These are phyloP conservation scores for Virgularia gustaviana DNA, from an alignment of 92 coral and sea anemone species.

Conservation along the genomic window DNA sequence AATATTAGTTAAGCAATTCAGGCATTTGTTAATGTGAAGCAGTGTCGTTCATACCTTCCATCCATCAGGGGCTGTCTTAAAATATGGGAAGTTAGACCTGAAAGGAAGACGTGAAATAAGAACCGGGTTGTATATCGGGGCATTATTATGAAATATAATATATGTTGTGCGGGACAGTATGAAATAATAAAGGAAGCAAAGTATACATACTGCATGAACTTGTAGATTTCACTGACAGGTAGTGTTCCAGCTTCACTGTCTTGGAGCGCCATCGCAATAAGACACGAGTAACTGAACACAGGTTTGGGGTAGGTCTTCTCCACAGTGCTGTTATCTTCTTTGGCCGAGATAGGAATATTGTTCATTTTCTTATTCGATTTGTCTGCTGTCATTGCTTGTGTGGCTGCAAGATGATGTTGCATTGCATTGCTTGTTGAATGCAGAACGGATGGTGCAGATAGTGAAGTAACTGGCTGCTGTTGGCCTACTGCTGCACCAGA, in stretches of 20 bases:
- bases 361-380: conserved; percentile 53
- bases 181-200: conserved; percentile 17
- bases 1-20: background rate
- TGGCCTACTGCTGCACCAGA: conserved; percentile 55
- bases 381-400: conserved; percentile 73
- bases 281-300: conserved; percentile 92
- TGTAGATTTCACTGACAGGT: conserved; percentile 99
- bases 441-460: conserved; percentile 58
- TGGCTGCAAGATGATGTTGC: too few species aligned
- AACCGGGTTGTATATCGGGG: background rate
- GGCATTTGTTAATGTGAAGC: too few species aligned
- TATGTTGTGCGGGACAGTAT: too few species aligned
- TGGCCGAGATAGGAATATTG: conserved; percentile 62
- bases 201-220: conserved; percentile 98
- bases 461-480: conserved; percentile 57
- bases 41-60: conserved; percentile 99
- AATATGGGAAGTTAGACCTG: conserved; percentile 98
- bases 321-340: conserved; percentile 71
- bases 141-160: conserved; percentile 22
- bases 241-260: conserved; percentile 95
- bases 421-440: conserved; percentile 50
- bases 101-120: conserved; percentile 18
- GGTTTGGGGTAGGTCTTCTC: conserved; percentile 97
- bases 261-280: conserved; percentile 96
- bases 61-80: conserved; percentile 99